Evolutionary conservation across 2,113 vertebrate species (phyloP).

Genomic region (Hyperopisus bebe): DNA sequence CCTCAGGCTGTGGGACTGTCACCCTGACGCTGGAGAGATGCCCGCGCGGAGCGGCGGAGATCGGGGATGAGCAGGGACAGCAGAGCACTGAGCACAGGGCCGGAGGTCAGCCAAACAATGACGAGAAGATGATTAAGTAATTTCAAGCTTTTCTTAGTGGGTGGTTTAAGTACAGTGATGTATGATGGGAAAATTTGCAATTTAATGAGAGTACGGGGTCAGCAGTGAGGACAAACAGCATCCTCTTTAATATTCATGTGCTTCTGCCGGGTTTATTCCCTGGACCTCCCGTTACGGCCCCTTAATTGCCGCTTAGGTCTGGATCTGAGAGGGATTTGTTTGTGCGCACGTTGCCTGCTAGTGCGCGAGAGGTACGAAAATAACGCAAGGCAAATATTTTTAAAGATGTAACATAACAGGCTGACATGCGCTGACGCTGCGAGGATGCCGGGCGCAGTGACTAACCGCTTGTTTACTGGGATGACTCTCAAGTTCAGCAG

Average conservation of each 20-base stretch:
- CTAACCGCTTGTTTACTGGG: constrained; percentile 7
- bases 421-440: not conserved
- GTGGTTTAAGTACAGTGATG: constrained; percentile 36
- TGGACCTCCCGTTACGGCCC: constrained; percentile 23
- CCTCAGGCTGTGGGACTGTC: not conserved
- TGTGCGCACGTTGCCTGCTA: not conserved
- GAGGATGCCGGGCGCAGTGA: not conserved
- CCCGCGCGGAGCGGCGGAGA: not conserved
- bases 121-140: constrained; percentile 21
- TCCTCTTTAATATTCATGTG: constrained; percentile 59
- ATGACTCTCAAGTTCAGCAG: not conserved
- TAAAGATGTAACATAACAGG: not conserved
- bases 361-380: not conserved
- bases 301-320: constrained; percentile 31
- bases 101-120: constrained; percentile 27
- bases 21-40: not conserved
- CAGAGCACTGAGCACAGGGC: constrained; percentile 15
- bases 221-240: constrained; percentile 49
- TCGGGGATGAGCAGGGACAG: not conserved
- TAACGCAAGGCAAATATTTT: constrained; percentile 7
- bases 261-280: constrained; percentile 35
- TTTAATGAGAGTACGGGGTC: constrained; percentile 40
- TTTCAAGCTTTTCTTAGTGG: constrained; percentile 31
- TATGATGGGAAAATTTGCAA: constrained; percentile 42
- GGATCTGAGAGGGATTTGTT: not conserved